These are phyloP conservation scores for Lagopus leucura DNA, from an alignment of 2,113 vertebrate species.

Conservation along the genomic window DNA sequence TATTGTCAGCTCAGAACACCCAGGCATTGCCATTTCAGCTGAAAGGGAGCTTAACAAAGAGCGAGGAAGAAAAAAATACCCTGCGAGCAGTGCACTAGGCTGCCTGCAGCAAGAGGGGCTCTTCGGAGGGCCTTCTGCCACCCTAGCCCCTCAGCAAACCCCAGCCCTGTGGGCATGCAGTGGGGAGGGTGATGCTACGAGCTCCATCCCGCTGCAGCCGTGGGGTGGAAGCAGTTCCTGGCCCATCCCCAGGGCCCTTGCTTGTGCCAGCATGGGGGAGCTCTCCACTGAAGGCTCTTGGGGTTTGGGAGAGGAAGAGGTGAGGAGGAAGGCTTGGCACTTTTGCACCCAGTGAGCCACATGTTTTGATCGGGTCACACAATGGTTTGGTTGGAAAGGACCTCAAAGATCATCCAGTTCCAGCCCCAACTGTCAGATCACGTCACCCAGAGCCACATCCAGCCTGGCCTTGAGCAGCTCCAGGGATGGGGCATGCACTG, in stretches of 20 bases:
- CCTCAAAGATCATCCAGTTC: no score
- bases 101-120: conserved; percentile 63
- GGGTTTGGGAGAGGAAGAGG: background rate
- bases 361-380: background rate
- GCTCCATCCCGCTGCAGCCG: background rate
- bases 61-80: conserved; percentile 53
- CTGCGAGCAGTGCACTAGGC: conserved; percentile 68
- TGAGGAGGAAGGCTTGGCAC: background rate
- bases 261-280: background rate
- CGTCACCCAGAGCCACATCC: no score
- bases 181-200: fast-evolving
- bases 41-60: conserved; percentile 87
- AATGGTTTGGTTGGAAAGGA: no score
- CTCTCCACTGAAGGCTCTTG: background rate
- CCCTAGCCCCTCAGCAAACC: background rate
- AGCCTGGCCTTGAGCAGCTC: no score
- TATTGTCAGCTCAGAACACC: conserved; percentile 92
- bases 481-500: no score
- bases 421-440: no score
- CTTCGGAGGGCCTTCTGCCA: background rate
- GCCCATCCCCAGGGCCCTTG: fast-evolving
- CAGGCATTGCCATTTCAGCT: conserved; percentile 88
- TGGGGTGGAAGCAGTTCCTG: fast-evolving
- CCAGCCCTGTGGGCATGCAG: background rate
- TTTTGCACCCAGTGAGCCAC: background rate